phyloP scores from a whole-genome alignment of 2,113 vertebrate species.

The Lepisosteus oculatus region DNA sequence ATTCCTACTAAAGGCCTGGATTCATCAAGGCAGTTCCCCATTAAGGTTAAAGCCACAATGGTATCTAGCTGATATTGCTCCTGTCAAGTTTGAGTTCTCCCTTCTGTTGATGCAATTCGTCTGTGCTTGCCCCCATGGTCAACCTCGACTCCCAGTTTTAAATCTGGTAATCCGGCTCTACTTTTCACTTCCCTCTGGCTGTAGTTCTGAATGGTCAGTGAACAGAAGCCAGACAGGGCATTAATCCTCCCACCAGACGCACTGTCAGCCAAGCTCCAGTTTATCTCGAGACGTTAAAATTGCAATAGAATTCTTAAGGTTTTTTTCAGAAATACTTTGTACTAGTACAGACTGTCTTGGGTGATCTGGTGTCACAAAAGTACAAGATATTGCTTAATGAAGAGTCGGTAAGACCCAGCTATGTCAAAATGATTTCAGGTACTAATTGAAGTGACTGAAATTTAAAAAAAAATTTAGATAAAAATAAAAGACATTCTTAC shows the following conservation, averaged over 20 bases:
- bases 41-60: too few relatives aligned
- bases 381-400: slow-evolving; percentile 1
- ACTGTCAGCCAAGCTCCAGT: slow-evolving; percentile 22
- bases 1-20: too few relatives aligned
- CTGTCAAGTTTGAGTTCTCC: too few relatives aligned
- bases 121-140: slow-evolving; percentile 5
- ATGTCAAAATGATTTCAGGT: slow-evolving; percentile 3
- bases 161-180: slow-evolving; percentile 21
- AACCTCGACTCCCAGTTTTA: slow-evolving; percentile 16
- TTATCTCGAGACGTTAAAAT: slow-evolving; percentile 30
- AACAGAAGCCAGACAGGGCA: slow-evolving; percentile 15
- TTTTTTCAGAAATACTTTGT: slow-evolving; percentile 17
- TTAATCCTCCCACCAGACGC: slow-evolving; percentile 42
- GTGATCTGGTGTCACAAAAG: not conserved
- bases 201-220: not conserved
- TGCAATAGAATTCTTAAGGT: slow-evolving; percentile 10
- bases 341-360: slow-evolving; percentile 17
- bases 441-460: not conserved
- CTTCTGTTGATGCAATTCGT: slow-evolving; percentile 1
- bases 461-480: too few relatives aligned
- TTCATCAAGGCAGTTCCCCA: too few relatives aligned
- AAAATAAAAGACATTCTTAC: too few relatives aligned
- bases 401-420: not conserved
- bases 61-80: too few relatives aligned
- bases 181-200: slow-evolving; percentile 7